phyloP scores from a whole-genome alignment of 1,140 invertebrate genomes.

The Orius insidiosus region DNA sequence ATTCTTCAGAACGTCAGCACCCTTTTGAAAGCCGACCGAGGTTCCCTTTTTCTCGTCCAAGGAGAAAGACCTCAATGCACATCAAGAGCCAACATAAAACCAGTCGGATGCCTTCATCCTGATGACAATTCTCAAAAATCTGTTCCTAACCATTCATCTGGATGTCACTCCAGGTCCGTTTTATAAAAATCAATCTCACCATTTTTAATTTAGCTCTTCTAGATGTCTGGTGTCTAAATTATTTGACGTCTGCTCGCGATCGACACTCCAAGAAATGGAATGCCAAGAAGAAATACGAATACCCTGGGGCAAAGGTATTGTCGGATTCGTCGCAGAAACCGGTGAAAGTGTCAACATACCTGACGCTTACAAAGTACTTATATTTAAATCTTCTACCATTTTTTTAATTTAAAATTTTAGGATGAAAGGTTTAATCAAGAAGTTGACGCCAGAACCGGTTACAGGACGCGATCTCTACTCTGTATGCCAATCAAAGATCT shows the following conservation, averaged over 20 bases:
- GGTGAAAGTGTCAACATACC: conserved; percentile 87
- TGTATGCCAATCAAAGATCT: conserved; percentile 94
- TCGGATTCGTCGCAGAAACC: conserved; percentile 83
- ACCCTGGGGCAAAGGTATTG: conserved; percentile 78
- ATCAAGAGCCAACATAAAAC: conserved; percentile 7
- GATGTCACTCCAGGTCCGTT: conserved; percentile 16
- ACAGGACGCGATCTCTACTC: conserved; percentile 76
- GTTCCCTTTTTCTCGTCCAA: conserved; percentile 83
- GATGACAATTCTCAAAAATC: neutral
- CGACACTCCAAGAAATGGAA: conserved; percentile 78
- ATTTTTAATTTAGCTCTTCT: conserved; percentile 8
- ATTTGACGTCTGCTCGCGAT: conserved; percentile 83
- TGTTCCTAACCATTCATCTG: conserved; percentile 10
- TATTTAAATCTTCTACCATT: neutral
- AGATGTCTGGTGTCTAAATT: conserved; percentile 76
- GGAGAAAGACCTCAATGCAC: conserved; percentile 33
- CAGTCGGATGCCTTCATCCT: conserved; percentile 17
- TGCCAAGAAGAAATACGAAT: conserved; percentile 82
- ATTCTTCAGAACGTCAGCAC: conserved; percentile 90
- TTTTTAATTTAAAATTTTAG: conserved; percentile 31
- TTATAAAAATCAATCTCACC: neutral
- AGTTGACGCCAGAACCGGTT: conserved; percentile 82
- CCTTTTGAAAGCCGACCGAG: conserved; percentile 76
- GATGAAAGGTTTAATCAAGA: conserved; percentile 82
- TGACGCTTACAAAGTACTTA: conserved; percentile 75